Percentiles rank a stretch among this genome's conserved stretches.
phyloP scores from a whole-genome alignment of 2,113 vertebrate genomes.

The Typhlomys cinereus region DNA sequence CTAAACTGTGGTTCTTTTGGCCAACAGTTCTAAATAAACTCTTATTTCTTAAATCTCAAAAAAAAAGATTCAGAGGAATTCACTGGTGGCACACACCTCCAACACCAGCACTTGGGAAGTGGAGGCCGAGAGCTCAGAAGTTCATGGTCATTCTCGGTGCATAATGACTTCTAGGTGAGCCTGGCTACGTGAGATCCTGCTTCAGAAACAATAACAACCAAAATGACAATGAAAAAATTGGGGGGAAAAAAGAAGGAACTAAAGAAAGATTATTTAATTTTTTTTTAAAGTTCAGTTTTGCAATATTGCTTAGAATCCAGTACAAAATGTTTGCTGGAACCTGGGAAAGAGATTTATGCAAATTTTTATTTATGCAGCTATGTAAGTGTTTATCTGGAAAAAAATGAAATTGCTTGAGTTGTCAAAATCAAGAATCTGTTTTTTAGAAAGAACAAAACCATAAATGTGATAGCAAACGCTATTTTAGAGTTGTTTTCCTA shows the following conservation, averaged over 20 bases:
- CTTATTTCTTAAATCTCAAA: too few species aligned
- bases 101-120: too few species aligned
- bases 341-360: background rate
- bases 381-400: conserved; percentile 11
- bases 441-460: conserved; percentile 7
- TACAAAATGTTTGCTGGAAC: background rate
- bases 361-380: background rate
- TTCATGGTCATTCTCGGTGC: too few species aligned
- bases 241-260: background rate
- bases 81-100: too few species aligned
- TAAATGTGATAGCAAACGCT: background rate
- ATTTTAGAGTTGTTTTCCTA: conserved; percentile 14
- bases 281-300: conserved; percentile 1
- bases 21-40: too few species aligned
- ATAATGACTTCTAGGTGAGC: too few species aligned
- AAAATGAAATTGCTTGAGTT: conserved; percentile 24
- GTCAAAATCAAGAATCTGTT: background rate
- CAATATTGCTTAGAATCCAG: background rate
- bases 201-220: too few species aligned
- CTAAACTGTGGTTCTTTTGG: too few species aligned
- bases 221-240: background rate
- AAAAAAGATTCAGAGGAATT: too few species aligned
- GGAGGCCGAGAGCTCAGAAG: too few species aligned
- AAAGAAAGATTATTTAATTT: background rate
- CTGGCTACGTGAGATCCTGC: too few species aligned